Conservation (phyloP, 2,888 invertebrate genomes). For the Eurois occulta region DNA sequence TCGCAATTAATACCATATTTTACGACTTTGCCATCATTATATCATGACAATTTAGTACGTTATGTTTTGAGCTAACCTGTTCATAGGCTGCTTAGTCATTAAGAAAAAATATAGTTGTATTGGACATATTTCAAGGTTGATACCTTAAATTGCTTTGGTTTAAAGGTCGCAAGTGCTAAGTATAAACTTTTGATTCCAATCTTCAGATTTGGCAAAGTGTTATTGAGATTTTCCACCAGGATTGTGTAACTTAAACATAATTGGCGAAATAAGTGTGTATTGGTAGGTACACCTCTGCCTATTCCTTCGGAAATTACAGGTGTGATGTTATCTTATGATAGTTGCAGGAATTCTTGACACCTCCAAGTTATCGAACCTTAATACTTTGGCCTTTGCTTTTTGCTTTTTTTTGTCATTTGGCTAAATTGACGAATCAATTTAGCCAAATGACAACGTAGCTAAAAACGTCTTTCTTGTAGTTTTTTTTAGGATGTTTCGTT, state of each 20-base stretch:
- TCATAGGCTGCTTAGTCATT: background rate
- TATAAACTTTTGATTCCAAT: too few relatives aligned
- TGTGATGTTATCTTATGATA: background rate
- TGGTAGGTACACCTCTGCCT: background rate
- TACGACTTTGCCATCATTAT: background rate
- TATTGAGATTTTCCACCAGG: background rate
- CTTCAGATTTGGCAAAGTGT: background rate
- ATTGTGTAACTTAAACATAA: background rate
- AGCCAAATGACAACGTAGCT: background rate
- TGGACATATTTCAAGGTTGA: background rate
- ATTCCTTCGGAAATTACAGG: background rate
- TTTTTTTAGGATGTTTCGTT: background rate
- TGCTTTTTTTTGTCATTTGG: too few relatives aligned
- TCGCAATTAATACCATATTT: conserved; percentile 4
- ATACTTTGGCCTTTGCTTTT: conserved; percentile 6
- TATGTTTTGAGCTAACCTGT: background rate
- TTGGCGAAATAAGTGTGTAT: background rate
- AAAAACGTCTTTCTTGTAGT: background rate
- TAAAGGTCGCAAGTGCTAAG: background rate
- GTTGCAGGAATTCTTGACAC: background rate
- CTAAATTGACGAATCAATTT: too few relatives aligned
- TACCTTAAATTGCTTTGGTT: background rate
- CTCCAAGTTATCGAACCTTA: background rate
- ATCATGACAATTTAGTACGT: background rate
- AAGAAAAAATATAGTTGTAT: background rate